Base-by-base conservation (phyloP, 1,140 invertebrate species). In the Ooceraea biroi region DNA sequence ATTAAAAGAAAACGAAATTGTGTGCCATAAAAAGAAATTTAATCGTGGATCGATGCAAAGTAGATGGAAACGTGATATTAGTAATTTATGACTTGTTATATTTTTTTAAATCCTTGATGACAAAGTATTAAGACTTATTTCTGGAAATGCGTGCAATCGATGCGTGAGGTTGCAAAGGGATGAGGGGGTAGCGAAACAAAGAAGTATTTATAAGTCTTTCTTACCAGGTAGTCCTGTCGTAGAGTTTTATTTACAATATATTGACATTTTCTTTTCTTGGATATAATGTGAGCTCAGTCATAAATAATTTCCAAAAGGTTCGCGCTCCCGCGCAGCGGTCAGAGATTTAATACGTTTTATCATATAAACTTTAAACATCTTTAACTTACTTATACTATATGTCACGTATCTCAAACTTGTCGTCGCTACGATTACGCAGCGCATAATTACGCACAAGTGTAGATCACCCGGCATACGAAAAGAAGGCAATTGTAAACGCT, bases 211-310 rank as follows among this genome's bases (percentile, higher is more conserved):
- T n/a, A n/a, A n/a, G n/a, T n/a, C 73, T 86, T 91, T 88, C 87
- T 90, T 89, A 83, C 83, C 80, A 78, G 85, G 82, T 91, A 88
- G 74, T 88, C 87, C 85, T 89, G 85, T 60, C 87, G 89, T 88
- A 90, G 83, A 91, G 82, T 84, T 90, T 91, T 92, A 92, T 92
- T 90, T 91, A 91, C 91, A 92, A 89, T 84, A 83, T 89, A 90
- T 89, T 89, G 89, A 91, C 90, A 90, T 86, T 36, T 36, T 36
- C n/a, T 36, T 36, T 36, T 82, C 83, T 91, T 66, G 77, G 73
- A 85, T 89, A 90, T 69, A 88, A 69, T 61, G 76, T 71, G 58
- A 90, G 82, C 63, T 90, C 90, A 90, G 89, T 91, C 89, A 69
- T 88, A 84, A 87, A 88, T 87, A 85, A 88, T 77, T 55, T 74